Percentiles rank a stretch among this genome's conserved stretches.
Conservation (phyloP, 2,888 invertebrate genomes). For the Stenolophus ochropezus region DNA sequence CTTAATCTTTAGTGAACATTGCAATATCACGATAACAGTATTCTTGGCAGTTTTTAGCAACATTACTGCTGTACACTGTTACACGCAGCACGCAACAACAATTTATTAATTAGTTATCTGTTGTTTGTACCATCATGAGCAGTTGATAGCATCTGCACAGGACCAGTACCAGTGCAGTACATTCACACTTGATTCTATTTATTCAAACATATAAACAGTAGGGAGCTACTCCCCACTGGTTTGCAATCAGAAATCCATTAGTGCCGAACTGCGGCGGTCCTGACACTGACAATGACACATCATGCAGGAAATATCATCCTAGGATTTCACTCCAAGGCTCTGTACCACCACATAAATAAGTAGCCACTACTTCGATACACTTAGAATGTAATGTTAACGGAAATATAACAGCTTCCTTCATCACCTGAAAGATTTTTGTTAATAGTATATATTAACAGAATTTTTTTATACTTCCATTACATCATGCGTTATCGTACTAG, state of each 20-base stretch:
- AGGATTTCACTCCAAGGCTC: background rate
- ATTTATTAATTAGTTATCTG: conserved; percentile 6
- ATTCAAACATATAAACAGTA: conserved; percentile 45
- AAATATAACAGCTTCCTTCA: too few species aligned
- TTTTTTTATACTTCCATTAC: too few species aligned
- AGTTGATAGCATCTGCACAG: background rate
- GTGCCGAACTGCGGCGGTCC: conserved; percentile 67
- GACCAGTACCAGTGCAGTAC: background rate
- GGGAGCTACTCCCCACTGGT: conserved; percentile 62
- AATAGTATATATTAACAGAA: too few species aligned
- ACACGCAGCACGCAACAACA: background rate
- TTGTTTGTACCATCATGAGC: background rate
- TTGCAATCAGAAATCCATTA: conserved; percentile 71
- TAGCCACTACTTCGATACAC: background rate
- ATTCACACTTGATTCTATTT: conserved; percentile 55
- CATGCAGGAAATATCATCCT: background rate
- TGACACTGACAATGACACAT: conserved; percentile 56
- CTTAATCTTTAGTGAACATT: too few species aligned
- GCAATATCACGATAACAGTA: conserved; percentile 37
- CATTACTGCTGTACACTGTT: background rate
- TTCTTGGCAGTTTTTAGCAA: conserved; percentile 30
- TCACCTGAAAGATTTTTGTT: too few species aligned
- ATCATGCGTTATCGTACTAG: background rate
- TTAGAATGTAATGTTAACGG: too few species aligned
- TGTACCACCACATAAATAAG: background rate